Base-by-base conservation (phyloP, 2,888 invertebrate species). In the Dicranocentrus wangi region DNA sequence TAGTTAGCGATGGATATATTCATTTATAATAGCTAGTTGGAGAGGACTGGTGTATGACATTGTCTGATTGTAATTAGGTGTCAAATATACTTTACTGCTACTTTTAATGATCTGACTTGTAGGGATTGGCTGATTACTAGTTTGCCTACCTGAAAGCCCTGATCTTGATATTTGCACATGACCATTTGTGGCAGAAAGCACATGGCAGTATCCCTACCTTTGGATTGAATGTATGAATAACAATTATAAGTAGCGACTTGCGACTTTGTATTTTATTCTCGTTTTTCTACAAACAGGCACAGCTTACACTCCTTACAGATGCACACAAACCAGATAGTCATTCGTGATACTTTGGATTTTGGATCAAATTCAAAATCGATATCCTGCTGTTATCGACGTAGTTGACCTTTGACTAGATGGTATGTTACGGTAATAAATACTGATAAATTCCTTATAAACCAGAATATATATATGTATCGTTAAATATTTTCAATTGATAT, bases 11-110 rank as follows among this genome's bases (percentile, higher is more conserved):
- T 32, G 32, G 3, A 32, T 32, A 32, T 47, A 15, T 47, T n/a
- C 47, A 15, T 47, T n/a, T n/a, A n/a, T n/a, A n/a, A n/a, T n/a
- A n/a, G n/a, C n/a, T n/a, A n/a, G n/a, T n/a, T n/a, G n/a, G n/a
- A n/a, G n/a, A n/a, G n/a, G n/a, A n/a, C n/a, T n/a, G n/a, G n/a
- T n/a, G 47, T 47, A 15, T 2, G 21, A 21, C 7, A 8, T 55
- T 69, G 19, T 58, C 51, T 72, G 63, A 73, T 63, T 73, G 21
- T 63, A 73, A 73, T 73, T 47, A 65, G 53, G 73, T 73, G 73
- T 73, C 73, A 65, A 65, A 51, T 23, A 27, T 53, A 51, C 53
- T 53, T 73, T 53, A 47, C 27, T n/a, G n/a, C n/a, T 32, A 27
- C 65, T 2, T 17, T 63, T 73, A 53, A 73, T 73, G 73, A 65